Base-by-base conservation (phyloP, 2,113 vertebrate species). In the Podiceps cristatus region DNA sequence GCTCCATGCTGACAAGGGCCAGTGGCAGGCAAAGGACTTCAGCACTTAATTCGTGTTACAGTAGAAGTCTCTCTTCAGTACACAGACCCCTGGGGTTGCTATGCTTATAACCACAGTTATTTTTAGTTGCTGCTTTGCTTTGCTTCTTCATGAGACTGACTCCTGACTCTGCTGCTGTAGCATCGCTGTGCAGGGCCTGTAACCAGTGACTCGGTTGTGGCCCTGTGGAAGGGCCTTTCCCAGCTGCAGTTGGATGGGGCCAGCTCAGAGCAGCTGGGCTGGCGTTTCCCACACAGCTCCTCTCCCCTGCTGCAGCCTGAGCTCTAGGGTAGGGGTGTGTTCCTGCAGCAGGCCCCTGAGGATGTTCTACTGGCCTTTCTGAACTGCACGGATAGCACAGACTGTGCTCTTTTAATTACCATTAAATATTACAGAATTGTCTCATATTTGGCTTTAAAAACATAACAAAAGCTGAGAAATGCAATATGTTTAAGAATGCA, bases 251-350 rank as follows among this genome's bases (percentile, higher is more conserved):
- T 37, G 91, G 69, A 62, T 9, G 37, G 13, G 37, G 60, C 78
- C 91, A 88, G 64, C 82, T 67, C 91, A 11, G 88, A 90, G 88
- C 86, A 95, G 86, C 91, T 95, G 86, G 69, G 69, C 69, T 74
- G 56, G 82, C 0, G 7, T 58, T 62, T 78, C 86, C 68, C 85
- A 84, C 81, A 92, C 40, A 73, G 9, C 50, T 81, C 40, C 31
- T 55, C 64, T 77, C 50, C 42, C 29, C 42, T 45, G 42, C 86
- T 24, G 64, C 50, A 92, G 88, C 56, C 35, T 22, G 4, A 90
- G 71, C 88, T 63, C 72, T 15, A n/a, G 60, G 66, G 5, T 67
- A 8, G 1, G 59, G 60, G 23, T 2, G 15, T 19, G 42, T 50
- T 92, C 78, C 86, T 80, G 47, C 59, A 62, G 81, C 68, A 53